Base-by-base conservation (phyloP, 2,113 vertebrate species). In the Neofelis nebulosa region DNA sequence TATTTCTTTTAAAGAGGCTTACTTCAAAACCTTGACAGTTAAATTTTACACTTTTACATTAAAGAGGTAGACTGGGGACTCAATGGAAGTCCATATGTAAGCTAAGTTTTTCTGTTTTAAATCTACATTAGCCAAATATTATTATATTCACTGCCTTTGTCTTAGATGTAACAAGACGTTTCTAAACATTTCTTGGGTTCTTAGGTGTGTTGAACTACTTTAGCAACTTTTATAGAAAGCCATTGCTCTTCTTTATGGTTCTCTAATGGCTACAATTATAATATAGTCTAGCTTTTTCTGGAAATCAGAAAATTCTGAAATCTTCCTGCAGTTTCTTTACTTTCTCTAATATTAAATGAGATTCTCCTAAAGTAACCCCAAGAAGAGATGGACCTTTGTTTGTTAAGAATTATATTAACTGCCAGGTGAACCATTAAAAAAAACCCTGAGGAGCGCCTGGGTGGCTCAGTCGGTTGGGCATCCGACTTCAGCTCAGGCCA, bases 1-100 rank as follows among this genome's bases (percentile, higher is more conserved):
- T 79, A 25, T 86, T 91, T 96, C 52, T 91, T 91, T 95, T 96
- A 65, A 97, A 89, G 87, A 89, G 23, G 25, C 74, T 91, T 94
- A 93, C 33, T 65, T 94, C 33, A 95, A 96, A 95, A 84, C 78
- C 2, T 38, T 74, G 13, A 36, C 78, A 85, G 80, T 82, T 94
- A 73, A 55, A 73, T 31, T 82, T 97, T 84, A 92, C 19, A 90
- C 14, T 92, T 96, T 94, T 84, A 76, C 25, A 87, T 89, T 12
- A 61, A 81, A 71, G 92, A 91, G 9, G 21, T 83, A 81, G 48
- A 33, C 31, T 73, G 41, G 29, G 76, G 27, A 86, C 52, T 92
- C 73, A 83, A 10, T n/a, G 63, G 15, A 91, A 95, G 11, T 83
- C 16, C 2, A 50, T 76, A 41, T 33, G 15, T 78, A 94, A 97